These are phyloP conservation scores for Macquaria australasica DNA, from an alignment of 2,113 vertebrate genomes.

Conservation along the genomic window DNA sequence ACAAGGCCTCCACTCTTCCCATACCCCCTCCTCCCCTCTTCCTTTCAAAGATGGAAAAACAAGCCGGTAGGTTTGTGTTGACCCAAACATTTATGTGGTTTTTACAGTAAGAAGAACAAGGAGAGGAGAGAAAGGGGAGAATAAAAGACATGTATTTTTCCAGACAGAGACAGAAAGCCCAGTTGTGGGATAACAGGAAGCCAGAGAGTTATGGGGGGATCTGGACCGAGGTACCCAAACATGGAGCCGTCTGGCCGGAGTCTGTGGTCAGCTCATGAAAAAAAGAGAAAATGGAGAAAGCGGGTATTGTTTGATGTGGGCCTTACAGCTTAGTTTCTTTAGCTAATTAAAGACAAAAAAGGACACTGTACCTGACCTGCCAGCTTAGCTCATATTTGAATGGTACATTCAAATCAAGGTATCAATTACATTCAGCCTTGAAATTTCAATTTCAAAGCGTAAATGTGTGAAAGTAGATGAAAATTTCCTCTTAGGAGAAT, in stretches of 20 bases:
- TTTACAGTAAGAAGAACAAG: slow-evolving; percentile 60
- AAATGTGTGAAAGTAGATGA: slow-evolving; percentile 30
- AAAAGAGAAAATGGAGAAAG: slow-evolving; percentile 41
- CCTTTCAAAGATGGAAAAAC: slow-evolving; percentile 58
- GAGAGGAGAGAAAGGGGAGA: slow-evolving; percentile 8
- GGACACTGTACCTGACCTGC: slow-evolving; percentile 23
- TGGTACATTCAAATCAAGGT: slow-evolving; percentile 27
- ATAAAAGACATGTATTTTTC: slow-evolving; percentile 57
- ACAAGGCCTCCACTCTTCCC: slow-evolving; percentile 42
- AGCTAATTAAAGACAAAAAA: slow-evolving; percentile 38
- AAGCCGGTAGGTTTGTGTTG: slow-evolving; percentile 50
- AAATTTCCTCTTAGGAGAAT: slow-evolving; percentile 28
- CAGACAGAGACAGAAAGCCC: slow-evolving; percentile 58
- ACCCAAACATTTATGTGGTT: slow-evolving; percentile 74
- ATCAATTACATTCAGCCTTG: slow-evolving; percentile 34
- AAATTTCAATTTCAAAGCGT: slow-evolving; percentile 45
- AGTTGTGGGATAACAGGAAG: slow-evolving; percentile 79
- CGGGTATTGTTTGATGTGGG: slow-evolving; percentile 59
- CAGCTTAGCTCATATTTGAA: slow-evolving; percentile 1
- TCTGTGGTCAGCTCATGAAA: slow-evolving; percentile 84
- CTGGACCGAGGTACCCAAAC: slow-evolving; percentile 76
- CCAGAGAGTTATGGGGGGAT: slow-evolving; percentile 72
- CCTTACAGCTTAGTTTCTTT: slow-evolving; percentile 21
- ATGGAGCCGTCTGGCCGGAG: slow-evolving; percentile 81
- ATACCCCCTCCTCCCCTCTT: background rate